Conservation (phyloP, 2,888 invertebrate species). For the Caenorhabditis uteleia region DNA sequence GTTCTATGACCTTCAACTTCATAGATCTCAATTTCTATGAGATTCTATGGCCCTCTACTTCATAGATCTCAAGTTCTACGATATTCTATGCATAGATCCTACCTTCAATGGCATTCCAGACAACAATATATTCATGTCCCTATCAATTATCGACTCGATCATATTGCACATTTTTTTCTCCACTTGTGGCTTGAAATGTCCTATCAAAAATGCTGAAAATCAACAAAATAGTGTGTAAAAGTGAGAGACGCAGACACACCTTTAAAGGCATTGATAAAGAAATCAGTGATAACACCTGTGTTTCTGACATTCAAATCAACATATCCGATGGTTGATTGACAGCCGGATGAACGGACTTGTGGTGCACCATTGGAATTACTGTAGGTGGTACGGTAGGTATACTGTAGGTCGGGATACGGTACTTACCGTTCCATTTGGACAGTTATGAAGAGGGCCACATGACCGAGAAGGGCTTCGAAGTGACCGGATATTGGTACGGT, state of each 20-base stretch:
- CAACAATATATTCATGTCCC: conserved; percentile 66
- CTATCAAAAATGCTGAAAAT: conserved; percentile 63
- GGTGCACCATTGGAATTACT: conserved; percentile 65
- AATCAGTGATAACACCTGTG: conserved; percentile 68
- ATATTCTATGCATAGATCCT: no score
- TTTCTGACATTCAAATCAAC: conserved; percentile 68
- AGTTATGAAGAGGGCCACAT: conserved; percentile 64
- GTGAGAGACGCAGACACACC: conserved; percentile 33
- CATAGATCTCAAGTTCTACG: no score
- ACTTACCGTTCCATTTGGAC: conserved; percentile 61
- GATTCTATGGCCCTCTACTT: no score
- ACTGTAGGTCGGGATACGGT: no score
- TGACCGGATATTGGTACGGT: conserved; percentile 66
- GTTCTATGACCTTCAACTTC: no score
- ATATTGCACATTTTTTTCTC: conserved; percentile 68
- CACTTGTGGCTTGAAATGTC: conserved; percentile 68
- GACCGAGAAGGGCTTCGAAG: conserved; percentile 68
- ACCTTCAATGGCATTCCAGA: conserved; percentile 67
- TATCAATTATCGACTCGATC: conserved; percentile 66
- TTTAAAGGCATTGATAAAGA: conserved; percentile 69
- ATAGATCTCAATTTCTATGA: no score
- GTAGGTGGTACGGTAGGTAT: conserved; percentile 6
- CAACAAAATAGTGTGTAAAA: background rate
- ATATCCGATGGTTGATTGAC: conserved; percentile 64
- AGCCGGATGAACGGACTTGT: conserved; percentile 63